Conservation (phyloP, 1,140 invertebrate genomes). For the Mesaphorura yosii region DNA sequence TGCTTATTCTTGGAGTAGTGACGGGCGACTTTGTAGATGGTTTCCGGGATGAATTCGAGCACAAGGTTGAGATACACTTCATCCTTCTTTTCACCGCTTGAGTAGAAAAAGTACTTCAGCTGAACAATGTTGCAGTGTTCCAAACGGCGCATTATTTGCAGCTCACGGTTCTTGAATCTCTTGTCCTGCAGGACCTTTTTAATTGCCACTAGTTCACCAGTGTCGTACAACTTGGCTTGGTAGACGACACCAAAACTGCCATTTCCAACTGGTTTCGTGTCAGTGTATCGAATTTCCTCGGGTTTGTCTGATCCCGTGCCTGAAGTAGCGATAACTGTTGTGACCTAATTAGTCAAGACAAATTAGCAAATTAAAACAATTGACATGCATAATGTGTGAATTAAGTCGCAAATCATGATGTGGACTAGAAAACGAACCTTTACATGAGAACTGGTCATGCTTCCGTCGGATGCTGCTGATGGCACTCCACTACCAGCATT, state of each 20-base stretch:
- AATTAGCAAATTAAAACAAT: too few species aligned
- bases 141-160: conserved; percentile 97
- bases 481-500: not conserved
- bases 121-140: conserved; percentile 99
- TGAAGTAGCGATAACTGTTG: conserved; percentile 90
- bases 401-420: too few species aligned
- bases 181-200: conserved; percentile 99
- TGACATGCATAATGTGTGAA: too few species aligned
- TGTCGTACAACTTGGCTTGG: conserved; percentile 91
- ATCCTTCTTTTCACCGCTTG: conserved; percentile 96
- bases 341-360: too few species aligned
- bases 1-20: conserved; percentile 96
- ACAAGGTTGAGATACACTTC: conserved; percentile 99
- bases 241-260: conserved; percentile 99
- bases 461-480: conserved; percentile 36
- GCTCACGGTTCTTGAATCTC: conserved; percentile 98
- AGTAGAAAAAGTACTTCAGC: conserved; percentile 99
- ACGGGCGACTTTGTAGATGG: conserved; percentile 97
- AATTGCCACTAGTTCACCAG: conserved; percentile 93
- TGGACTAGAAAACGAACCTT: too few species aligned
- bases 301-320: conserved; percentile 80
- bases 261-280: conserved; percentile 97
- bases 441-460: too few species aligned
- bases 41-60: conserved; percentile 99
- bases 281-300: conserved; percentile 91